A percentile compares a stretch with the other conserved stretches of the same genome.
Evolutionary conservation across 2,888 invertebrate species (phyloP).

Genomic region (Sminthurinus aureus): DNA sequence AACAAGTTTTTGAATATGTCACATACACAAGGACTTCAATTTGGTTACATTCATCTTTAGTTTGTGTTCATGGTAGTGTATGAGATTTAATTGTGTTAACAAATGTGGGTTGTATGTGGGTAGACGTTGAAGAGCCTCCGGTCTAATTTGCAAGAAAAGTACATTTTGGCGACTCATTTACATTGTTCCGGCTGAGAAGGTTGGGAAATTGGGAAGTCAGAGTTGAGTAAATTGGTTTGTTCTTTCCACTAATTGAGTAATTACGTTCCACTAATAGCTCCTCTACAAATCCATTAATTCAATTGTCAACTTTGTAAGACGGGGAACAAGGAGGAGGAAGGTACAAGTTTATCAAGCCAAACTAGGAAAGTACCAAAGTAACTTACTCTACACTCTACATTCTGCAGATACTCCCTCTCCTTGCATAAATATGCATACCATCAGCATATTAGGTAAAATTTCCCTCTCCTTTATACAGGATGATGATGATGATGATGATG

Average conservation of each 20-base stretch:
- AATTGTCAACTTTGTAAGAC: constrained; percentile 33
- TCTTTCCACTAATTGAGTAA: constrained; percentile 47
- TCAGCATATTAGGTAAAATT: background rate
- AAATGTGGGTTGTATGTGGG: constrained; percentile 25
- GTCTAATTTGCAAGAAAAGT: constrained; percentile 48
- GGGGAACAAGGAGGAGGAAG: background rate
- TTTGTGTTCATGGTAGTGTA: constrained; percentile 1
- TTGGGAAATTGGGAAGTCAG: constrained; percentile 43
- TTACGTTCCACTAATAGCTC: constrained; percentile 44
- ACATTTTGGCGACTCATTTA: constrained; percentile 48
- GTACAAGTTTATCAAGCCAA: too few relatives aligned
- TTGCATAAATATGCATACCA: background rate
- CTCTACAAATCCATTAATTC: constrained; percentile 39
- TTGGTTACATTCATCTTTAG: background rate
- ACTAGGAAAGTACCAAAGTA: too few relatives aligned
- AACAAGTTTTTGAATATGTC: background rate
- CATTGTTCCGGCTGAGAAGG: constrained; percentile 43
- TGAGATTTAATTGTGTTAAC: constrained; percentile 30
- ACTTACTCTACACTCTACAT: too few relatives aligned
- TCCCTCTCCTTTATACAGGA: background rate
- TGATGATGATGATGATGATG: too few relatives aligned
- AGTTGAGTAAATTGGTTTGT: constrained; percentile 44
- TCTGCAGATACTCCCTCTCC: too few relatives aligned
- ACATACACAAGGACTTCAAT: background rate
- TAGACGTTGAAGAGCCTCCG: constrained; percentile 27